Conservation (phyloP, 2,113 vertebrate species). For the Megaleporinus macrocephalus region DNA sequence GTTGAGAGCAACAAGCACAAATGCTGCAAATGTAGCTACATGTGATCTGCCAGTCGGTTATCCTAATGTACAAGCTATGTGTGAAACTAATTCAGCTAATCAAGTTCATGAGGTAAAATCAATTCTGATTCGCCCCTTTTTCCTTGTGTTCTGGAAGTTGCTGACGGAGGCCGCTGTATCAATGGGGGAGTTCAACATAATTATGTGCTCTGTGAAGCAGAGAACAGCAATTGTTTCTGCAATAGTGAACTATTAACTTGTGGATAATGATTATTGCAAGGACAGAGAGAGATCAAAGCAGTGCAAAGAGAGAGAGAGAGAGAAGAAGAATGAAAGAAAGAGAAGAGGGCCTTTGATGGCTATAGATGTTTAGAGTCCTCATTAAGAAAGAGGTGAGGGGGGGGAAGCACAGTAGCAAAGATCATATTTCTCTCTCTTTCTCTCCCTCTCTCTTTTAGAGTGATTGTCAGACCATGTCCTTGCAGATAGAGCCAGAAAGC, state of each 20-base stretch:
- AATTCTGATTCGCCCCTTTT: slow-evolving; percentile 50
- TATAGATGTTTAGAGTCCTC: slow-evolving; percentile 25
- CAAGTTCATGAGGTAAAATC: slow-evolving; percentile 34
- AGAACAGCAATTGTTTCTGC: slow-evolving; percentile 64
- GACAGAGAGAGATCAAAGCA: slow-evolving; percentile 43
- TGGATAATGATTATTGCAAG: slow-evolving; percentile 54
- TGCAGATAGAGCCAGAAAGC: slow-evolving; percentile 25
- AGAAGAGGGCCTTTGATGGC: slow-evolving; percentile 15
- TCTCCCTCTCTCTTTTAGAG: not conserved
- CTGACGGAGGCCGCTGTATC: slow-evolving; percentile 45
- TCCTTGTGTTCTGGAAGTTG: not conserved
- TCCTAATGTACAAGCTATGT: slow-evolving; percentile 27
- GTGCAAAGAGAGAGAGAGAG: slow-evolving; percentile 13
- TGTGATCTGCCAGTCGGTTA: not conserved
- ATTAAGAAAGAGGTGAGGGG: slow-evolving; percentile 23
- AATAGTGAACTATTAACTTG: slow-evolving; percentile 57
- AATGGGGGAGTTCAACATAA: slow-evolving; percentile 54
- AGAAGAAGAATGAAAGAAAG: slow-evolving; percentile 13
- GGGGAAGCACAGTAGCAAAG: not conserved
- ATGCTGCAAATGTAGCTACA: not conserved
- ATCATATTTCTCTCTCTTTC: slow-evolving; percentile 21
- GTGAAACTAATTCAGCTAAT: slow-evolving; percentile 47
- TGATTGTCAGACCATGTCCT: not conserved
- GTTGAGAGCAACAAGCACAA: slow-evolving; percentile 19
- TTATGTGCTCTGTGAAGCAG: slow-evolving; percentile 59